Base-by-base conservation (phyloP, 2,797 vertebrate genomes). In the Crax fasciolata region DNA sequence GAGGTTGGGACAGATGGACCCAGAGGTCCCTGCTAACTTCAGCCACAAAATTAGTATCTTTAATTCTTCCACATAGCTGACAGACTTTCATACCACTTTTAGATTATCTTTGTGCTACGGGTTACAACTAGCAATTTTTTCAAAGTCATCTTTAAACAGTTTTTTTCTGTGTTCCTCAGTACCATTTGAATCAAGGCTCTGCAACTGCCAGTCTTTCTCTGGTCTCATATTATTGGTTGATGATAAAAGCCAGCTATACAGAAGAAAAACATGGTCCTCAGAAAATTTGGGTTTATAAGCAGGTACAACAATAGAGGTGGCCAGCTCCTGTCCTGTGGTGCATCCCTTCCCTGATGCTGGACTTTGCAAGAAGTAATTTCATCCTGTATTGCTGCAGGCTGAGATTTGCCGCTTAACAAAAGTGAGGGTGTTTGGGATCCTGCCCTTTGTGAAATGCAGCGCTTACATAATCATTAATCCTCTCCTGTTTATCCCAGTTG, bases 391-490 rank as follows among this genome's bases (percentile, higher is more conserved):
- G 61, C 70, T 83, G 28, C 79, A 93, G 30, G 16, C 18, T 94
- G 24, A 49, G 27, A 51, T 85, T 32, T 62, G 7, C 39, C 13
- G 62, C 43, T 38, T 65, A 72, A 80, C 17, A 92, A 72, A 87
- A 86, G 20, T 0, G 2, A 91, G 20, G 46, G 14, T 3, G 2
- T 75, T 87, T 76, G 61, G 24, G 58, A 89, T 73, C 66, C 62
- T 66, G 13, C 58, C 73, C 15, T 81, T 75, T 86, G 76, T 48
- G 70, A 93, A 92, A 75, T 28, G 28, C 46, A 23, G 19, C 59
- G 41, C 43, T 93, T 91, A 68, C 51, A 66, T 41, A 92, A 89
- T 75, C 62, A 59, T 78, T 89, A 96, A 93, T 96, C 72, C 55
- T 78, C 51, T 90, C 59, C 55, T 93, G 27, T 55, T 74, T 62